Base-by-base conservation (phyloP, 92 coral and sea anemone species). In the Zoanthus gigantus region DNA sequence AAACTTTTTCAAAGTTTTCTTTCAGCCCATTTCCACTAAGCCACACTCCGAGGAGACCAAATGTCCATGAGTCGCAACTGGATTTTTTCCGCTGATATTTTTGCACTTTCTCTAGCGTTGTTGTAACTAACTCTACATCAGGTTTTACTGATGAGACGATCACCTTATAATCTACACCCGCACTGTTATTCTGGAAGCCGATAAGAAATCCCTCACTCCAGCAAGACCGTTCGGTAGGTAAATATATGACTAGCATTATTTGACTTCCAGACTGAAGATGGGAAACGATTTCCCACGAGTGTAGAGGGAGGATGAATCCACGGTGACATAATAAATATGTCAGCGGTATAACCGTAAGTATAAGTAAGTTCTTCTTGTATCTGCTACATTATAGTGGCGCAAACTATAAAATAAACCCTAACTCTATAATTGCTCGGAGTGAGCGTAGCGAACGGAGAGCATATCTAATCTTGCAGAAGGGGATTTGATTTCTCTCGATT, bases 151-250 rank as follows among this genome's bases (percentile, higher is more conserved):
- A 67, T 18, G 85, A 65, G 13, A 81, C 31, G 9, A 81, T 34
- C 45, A 81, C 2, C 28, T 68, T 74, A 66, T 44, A 67, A 29
- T 42, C 85, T 0, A 81, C 74, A 8, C 45, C 61, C 14, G 57
- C 42, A 18, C 0, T 28, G 45, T 23, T n/a, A 32, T 45, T 65
- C 23, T 45, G 75, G n/a, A 47, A 81, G 11, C 85, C 85, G 18
- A 81, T 46, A 1, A 81, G 85, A 30, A 66, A 18, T 0, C 85
- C 85, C 11, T 81, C 74, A 14, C 66, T 37, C 85, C 85, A 65
- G 29, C 30, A 5, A 7, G 31, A 44, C 7, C 60, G 85, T 37
- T 63, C 17, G 6, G 23, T 7, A 29, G 85, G 85, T 7, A 81
- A 66, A 81, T 44, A 81, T 37, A 81, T 5, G 13, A 81, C 30